A percentile compares a stretch with the other conserved stretches of the same genome.
These are phyloP conservation scores for Alouatta palliata DNA, from an alignment of 2,113 vertebrate genomes.

Conservation along the genomic window DNA sequence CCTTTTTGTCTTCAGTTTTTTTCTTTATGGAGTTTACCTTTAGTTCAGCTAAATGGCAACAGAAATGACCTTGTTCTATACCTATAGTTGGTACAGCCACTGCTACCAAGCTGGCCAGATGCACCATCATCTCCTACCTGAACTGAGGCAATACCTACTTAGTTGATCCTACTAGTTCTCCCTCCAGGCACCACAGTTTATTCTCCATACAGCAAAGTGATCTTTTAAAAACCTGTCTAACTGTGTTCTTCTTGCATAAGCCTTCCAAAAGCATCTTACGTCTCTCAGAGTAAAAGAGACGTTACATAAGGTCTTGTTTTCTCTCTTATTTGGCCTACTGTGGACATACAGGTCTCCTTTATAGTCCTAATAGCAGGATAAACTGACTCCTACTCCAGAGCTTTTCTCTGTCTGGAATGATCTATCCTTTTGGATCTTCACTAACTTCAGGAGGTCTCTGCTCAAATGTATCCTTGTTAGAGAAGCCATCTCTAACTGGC, in stretches of 20 bases:
- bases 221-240: not conserved
- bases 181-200: not conserved
- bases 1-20: not conserved
- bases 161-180: not conserved
- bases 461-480: not conserved
- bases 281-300: constrained; percentile 6
- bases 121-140: not conserved
- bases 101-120: not conserved
- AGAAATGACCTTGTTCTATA: not conserved
- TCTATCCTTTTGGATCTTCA: not conserved
- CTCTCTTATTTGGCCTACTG: not conserved
- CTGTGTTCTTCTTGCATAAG: not conserved
- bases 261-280: not conserved
- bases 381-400: not conserved
- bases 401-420: not conserved
- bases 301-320: not conserved
- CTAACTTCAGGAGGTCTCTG: not conserved
- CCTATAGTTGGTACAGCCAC: not conserved
- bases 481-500: not conserved
- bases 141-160: not conserved
- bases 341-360: not conserved
- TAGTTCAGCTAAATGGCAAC: constrained; percentile 6
- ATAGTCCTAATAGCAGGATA: not conserved
- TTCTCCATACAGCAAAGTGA: not conserved
- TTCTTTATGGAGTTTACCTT: not conserved